Percentiles rank a stretch among this genome's conserved stretches.
phyloP scores from a whole-genome alignment of 2,888 invertebrate genomes.

The Strigamia transsilvanica region DNA sequence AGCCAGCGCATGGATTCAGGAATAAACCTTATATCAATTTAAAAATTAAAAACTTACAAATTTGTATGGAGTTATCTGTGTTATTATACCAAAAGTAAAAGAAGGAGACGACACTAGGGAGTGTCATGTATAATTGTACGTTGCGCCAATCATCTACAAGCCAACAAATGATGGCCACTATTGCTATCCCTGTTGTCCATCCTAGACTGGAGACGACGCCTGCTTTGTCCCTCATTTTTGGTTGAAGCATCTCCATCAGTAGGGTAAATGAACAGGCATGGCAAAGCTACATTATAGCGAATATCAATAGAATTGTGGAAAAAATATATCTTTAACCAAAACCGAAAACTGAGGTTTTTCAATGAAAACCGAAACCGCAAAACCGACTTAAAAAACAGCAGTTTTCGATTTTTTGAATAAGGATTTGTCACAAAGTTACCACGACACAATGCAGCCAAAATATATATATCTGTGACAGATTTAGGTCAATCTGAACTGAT shows the following conservation, averaged over 20 bases:
- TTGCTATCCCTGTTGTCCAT: neutral
- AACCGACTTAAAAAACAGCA: too few species aligned
- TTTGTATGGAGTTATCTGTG: neutral
- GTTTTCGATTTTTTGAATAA: too few species aligned
- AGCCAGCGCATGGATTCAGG: constrained; percentile 56
- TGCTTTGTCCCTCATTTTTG: constrained; percentile 65
- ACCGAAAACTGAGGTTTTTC: too few species aligned
- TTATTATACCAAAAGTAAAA: constrained; percentile 62
- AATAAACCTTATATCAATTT: constrained; percentile 48
- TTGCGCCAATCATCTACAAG: constrained; percentile 67
- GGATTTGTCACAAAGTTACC: too few species aligned
- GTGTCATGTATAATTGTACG: constrained; percentile 67
- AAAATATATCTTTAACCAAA: too few species aligned
- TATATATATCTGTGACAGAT: too few species aligned
- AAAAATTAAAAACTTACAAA: neutral
- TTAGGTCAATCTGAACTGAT: too few species aligned
- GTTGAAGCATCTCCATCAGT: constrained; percentile 67
- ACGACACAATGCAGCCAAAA: too few species aligned
- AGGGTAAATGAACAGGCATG: constrained; percentile 67
- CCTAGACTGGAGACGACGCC: constrained; percentile 66
- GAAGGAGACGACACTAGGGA: constrained; percentile 65
- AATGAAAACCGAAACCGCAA: too few species aligned
- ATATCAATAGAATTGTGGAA: neutral
- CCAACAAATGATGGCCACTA: constrained; percentile 64
- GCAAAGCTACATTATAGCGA: constrained; percentile 62